Evolutionary conservation across 2,113 vertebrate species (phyloP).

Genomic region (Cranoglanis bouderius): DNA sequence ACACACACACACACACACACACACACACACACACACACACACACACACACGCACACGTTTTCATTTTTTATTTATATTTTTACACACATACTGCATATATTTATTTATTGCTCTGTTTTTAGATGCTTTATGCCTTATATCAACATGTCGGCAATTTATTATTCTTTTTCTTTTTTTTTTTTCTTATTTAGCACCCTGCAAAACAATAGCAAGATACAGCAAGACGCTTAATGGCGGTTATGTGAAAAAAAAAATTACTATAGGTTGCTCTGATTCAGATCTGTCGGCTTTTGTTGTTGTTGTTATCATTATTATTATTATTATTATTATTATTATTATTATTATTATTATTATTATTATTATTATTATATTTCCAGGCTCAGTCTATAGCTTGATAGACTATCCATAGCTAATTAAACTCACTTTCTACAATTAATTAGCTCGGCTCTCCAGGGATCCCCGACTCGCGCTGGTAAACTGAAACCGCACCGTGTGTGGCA

Average conservation of each 20-base stretch:
- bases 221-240: background rate
- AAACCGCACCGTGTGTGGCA: slow-evolving; percentile 96
- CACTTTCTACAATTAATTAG: slow-evolving; percentile 86
- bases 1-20: background rate
- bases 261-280: background rate
- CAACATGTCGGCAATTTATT: background rate
- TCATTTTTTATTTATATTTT: no score
- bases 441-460: slow-evolving; percentile 79
- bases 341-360: slow-evolving; percentile 12
- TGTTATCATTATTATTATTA: slow-evolving; percentile 8
- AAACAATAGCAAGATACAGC: background rate
- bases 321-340: slow-evolving; percentile 21
- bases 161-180: no score
- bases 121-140: background rate
- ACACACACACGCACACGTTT: background rate
- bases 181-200: background rate
- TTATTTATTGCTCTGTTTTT: background rate
- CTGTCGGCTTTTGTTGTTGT: background rate
- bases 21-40: background rate
- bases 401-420: slow-evolving; percentile 68
- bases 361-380: background rate
- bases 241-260: no score
- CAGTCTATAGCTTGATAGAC: background rate
- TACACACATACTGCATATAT: background rate
- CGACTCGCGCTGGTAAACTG: slow-evolving; percentile 88